Evolutionary conservation across 2,113 vertebrate genomes (phyloP).

Genomic region (Addax nasomaculatus): DNA sequence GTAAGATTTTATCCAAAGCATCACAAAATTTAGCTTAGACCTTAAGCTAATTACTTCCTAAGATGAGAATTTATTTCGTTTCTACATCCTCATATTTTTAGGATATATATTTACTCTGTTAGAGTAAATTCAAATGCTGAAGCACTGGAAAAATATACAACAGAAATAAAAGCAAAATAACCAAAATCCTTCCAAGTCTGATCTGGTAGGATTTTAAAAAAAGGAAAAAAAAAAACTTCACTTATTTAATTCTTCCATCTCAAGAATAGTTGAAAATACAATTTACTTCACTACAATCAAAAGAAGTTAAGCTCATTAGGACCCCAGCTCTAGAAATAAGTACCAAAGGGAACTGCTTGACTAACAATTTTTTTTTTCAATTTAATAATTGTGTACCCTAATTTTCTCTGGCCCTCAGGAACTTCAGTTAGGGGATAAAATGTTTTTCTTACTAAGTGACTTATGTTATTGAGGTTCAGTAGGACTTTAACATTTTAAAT

Average conservation of each 20-base stretch:
- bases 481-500: constrained; percentile 13
- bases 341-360: not conserved
- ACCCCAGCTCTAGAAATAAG: not conserved
- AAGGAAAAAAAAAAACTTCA: not conserved
- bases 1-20: not conserved
- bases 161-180: constrained; percentile 20
- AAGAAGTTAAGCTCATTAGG: not conserved
- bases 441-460: not conserved
- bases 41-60: constrained; percentile 23
- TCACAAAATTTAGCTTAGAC: not conserved
- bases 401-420: not conserved
- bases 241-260: not conserved
- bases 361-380: not conserved
- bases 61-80: not conserved
- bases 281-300: not conserved
- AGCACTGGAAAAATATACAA: not conserved
- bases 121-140: constrained; percentile 23
- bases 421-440: not conserved
- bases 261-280: not conserved
- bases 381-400: not conserved
- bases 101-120: not conserved
- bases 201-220: not conserved
- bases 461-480: not conserved
- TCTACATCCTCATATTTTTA: not conserved
- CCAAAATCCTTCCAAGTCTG: not conserved